Evolutionary conservation across 2,113 vertebrate genomes (phyloP), one percentile per base, ranked within the genome.

Genomic region (Eulemur rufifrons): DNA sequence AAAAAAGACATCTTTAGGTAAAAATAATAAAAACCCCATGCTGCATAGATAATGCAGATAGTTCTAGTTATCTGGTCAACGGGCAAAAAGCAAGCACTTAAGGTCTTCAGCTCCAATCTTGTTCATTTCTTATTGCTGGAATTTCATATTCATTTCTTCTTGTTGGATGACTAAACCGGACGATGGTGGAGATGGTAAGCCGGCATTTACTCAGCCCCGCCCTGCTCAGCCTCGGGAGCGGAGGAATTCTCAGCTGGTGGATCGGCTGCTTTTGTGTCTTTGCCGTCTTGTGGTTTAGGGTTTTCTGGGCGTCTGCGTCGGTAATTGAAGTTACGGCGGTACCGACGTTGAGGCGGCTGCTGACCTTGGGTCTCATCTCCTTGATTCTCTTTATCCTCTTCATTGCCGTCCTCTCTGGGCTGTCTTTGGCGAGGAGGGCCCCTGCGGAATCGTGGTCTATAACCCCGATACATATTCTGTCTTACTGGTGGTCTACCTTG

Each of bases 151-250:
- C 42, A 42, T 42, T 42, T 42, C 5, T 42, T 42, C 42, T 42
- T 42, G 42, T 42, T 42, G 42, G 42, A 42, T 42, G 6, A 42
- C 42, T 42, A 42, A 42, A 42, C 99, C 99, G 99, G 99, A 99
- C 99, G 99, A 99, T 99, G 99, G 99, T 99, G 99, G 98, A 99
- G 99, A 99, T 99, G 99, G 98, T 99, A 99, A 99, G 99, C 99
- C 99, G 99, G 99, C 98, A 97, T 99, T 99, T 99, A 99, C 99
- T 99, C 99, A 99, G 99, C 99, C 99, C 99, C 99, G 99, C 99
- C 99, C 99, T 99, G 99, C 99, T 99, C 99, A 99, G 99, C 99
- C 99, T 99, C 99, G 99, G 99, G 99, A 99, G 99, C 99, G 99
- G 99, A 99, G 98, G 99, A 99, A 99, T 99, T 99, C 98, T 99